phyloP scores from a whole-genome alignment of 1,140 invertebrate genomes.

The Drosophila bipectinata region DNA sequence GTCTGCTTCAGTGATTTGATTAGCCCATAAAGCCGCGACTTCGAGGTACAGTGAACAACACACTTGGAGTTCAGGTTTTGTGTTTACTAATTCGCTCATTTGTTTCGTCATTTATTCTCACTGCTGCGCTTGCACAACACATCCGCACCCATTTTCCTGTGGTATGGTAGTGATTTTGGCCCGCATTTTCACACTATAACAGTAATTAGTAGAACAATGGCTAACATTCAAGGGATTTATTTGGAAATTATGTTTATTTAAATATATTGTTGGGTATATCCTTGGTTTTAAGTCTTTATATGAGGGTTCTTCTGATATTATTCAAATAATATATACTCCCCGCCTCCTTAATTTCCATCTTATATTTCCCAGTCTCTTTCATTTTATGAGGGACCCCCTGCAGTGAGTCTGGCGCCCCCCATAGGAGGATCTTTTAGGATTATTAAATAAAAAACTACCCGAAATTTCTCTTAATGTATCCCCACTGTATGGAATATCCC shows the following conservation, averaged over 20 bases:
- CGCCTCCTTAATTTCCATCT: neutral
- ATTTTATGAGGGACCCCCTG: slow-evolving; percentile 28
- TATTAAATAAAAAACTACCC: neutral
- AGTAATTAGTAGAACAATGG: slow-evolving; percentile 6
- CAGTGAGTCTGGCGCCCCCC: slow-evolving; percentile 28
- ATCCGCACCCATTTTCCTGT: neutral
- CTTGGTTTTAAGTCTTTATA: too few species aligned
- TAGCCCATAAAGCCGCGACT: slow-evolving; percentile 38
- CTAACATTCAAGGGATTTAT: too few species aligned
- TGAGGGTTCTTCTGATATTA: too few species aligned
- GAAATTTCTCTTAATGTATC: neutral
- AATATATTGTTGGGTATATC: too few species aligned
- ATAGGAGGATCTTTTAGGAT: slow-evolving; percentile 8
- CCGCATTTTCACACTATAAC: slow-evolving; percentile 32
- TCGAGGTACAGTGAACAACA: slow-evolving; percentile 36
- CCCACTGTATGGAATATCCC: slow-evolving; percentile 7
- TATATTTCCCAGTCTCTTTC: neutral
- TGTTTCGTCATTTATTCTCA: slow-evolving; percentile 40
- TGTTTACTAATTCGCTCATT: slow-evolving; percentile 34
- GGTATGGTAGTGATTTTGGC: slow-evolving; percentile 4
- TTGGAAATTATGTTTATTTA: too few species aligned
- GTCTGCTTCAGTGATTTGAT: slow-evolving; percentile 47
- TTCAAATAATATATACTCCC: too few species aligned
- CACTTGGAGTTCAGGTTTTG: slow-evolving; percentile 24
- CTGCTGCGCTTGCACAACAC: slow-evolving; percentile 20